phyloP scores from a whole-genome alignment of 2,113 vertebrate genomes.

The Parotia lawesii region DNA sequence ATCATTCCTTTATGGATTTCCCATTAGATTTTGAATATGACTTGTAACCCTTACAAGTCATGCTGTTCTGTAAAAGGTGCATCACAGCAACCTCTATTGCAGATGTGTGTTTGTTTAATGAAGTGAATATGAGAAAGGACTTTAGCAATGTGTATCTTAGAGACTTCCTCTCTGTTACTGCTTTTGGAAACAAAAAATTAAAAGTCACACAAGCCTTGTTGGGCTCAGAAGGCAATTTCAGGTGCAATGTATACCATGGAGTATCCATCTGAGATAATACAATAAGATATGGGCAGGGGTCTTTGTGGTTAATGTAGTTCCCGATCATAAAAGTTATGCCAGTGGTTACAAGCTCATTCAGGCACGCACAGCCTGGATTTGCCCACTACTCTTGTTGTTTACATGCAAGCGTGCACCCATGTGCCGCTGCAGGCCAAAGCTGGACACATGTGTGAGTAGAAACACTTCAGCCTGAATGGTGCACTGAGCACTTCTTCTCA shows the following conservation, averaged over 20 bases:
- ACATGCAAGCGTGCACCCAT: accelerated
- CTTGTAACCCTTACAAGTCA: background rate
- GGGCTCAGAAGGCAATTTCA: background rate
- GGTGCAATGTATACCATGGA: background rate
- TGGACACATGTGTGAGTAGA: accelerated
- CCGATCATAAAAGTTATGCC: background rate
- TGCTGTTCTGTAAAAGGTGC: background rate
- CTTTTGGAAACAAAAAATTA: background rate
- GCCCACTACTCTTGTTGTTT: background rate
- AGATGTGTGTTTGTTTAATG: background rate
- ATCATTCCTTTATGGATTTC: constrained; percentile 8
- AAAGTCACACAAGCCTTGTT: background rate
- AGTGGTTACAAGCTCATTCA: background rate
- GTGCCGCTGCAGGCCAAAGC: background rate
- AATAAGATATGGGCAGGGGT: background rate
- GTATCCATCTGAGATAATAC: background rate
- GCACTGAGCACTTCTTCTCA: background rate
- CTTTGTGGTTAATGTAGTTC: background rate
- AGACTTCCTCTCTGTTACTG: background rate
- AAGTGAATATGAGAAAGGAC: background rate
- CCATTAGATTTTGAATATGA: background rate
- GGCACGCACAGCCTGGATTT: background rate
- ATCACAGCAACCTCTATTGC: background rate
- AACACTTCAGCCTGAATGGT: background rate
- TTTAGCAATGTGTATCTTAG: background rate